Percentiles rank a stretch among this genome's conserved stretches.
phyloP scores from a whole-genome alignment of 2,113 vertebrate genomes.

The Serinus canaria region DNA sequence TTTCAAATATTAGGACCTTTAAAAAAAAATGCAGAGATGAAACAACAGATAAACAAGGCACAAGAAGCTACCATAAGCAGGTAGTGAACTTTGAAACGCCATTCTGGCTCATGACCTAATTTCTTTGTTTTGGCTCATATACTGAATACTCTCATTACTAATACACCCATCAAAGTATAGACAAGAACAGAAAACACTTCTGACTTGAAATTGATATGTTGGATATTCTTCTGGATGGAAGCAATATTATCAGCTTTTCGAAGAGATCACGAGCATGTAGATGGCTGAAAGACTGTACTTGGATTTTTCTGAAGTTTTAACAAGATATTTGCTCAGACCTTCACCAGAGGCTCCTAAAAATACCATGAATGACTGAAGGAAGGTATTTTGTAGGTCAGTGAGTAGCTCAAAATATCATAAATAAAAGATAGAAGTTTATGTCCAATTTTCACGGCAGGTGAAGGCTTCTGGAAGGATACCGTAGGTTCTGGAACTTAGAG shows the following conservation, averaged over 20 bases:
- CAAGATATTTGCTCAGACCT: not conserved
- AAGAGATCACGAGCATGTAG: not conserved
- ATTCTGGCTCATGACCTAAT: not conserved
- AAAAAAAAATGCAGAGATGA: not conserved
- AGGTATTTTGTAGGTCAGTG: not conserved
- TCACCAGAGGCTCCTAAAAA: not conserved
- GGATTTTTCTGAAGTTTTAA: not conserved
- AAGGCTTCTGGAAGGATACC: not conserved
- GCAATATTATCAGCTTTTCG: not conserved
- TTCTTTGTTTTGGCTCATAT: not conserved
- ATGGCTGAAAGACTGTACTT: not conserved
- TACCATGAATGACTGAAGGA: not conserved
- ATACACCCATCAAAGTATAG: not conserved
- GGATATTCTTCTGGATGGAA: not conserved
- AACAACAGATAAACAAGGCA: not conserved
- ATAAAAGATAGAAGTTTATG: not conserved
- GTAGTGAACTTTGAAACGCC: not conserved
- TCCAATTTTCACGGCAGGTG: not conserved
- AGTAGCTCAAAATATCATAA: not conserved
- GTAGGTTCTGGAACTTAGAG: rapidly evolving
- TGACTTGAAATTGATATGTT: not conserved
- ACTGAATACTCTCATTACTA: not conserved
- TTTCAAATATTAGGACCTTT: not conserved
- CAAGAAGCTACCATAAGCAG: not conserved
- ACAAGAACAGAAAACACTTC: not conserved